phyloP scores from a whole-genome alignment of 2,113 vertebrate species.

The Anarhynchus alexandrinus region DNA sequence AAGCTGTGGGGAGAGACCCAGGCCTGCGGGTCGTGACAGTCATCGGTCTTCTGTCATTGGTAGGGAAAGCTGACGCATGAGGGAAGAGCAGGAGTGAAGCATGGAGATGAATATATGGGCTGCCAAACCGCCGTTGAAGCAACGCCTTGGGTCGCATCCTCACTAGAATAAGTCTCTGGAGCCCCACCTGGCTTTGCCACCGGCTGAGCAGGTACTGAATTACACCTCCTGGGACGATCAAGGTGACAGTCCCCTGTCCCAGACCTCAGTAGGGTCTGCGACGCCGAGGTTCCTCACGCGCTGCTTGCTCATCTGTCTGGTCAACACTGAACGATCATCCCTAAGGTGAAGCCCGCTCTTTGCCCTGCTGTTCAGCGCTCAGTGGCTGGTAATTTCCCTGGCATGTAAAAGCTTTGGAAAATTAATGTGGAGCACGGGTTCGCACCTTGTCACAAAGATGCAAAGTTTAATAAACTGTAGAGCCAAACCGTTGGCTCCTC shows the following conservation, averaged over 20 bases:
- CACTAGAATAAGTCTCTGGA: not conserved
- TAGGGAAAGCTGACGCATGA: not conserved
- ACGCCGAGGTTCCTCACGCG: not conserved
- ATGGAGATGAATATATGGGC: not conserved
- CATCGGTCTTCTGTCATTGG: not conserved
- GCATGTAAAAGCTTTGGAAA: constrained; percentile 27
- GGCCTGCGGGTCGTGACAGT: not conserved
- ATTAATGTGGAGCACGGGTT: constrained; percentile 7
- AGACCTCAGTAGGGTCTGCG: not conserved
- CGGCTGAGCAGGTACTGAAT: not conserved
- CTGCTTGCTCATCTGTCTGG: not conserved
- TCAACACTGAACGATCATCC: not conserved
- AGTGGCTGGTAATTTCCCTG: not conserved
- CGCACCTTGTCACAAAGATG: constrained; percentile 26
- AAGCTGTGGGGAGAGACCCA: not conserved
- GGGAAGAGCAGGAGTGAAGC: not conserved
- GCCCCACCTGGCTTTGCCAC: not conserved
- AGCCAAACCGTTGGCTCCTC: constrained; percentile 21
- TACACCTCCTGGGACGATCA: accelerated
- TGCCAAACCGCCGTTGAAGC: not conserved
- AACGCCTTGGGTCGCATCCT: accelerated
- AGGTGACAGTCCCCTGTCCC: not conserved
- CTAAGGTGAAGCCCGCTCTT: not conserved
- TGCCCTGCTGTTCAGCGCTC: not conserved
- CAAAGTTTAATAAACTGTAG: constrained; percentile 39